Evolutionary conservation across 2,888 invertebrate genomes (phyloP).

Genomic region (Nymphalis c-album): DNA sequence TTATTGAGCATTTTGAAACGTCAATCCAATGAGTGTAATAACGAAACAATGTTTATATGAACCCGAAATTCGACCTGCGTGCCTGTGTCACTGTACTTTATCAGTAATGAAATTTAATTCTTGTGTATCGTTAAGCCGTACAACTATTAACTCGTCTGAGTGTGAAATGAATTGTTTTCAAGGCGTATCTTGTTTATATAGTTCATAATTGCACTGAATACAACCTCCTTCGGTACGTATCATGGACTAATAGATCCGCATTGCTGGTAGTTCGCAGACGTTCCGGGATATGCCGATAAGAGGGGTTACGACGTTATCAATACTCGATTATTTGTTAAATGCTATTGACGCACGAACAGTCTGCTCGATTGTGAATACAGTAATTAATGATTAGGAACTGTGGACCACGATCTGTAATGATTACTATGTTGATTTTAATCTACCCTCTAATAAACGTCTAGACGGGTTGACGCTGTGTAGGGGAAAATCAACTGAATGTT

Average conservation of each 20-base stretch:
- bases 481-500: neutral
- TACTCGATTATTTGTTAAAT: conserved; percentile 68
- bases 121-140: conserved; percentile 26
- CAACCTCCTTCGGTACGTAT: conserved; percentile 45
- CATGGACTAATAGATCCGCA: conserved; percentile 64
- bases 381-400: conserved; percentile 26
- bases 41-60: conserved; percentile 36
- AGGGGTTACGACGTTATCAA: conserved; percentile 75
- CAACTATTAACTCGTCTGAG: conserved; percentile 52
- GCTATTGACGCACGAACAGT: conserved; percentile 77
- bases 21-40: conserved; percentile 36
- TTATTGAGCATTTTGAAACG: conserved; percentile 64
- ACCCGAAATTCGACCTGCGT: conserved; percentile 41
- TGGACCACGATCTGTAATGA: conserved; percentile 20
- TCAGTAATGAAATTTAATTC: conserved; percentile 49
- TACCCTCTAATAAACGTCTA: conserved; percentile 20
- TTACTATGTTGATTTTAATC: conserved; percentile 19
- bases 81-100: conserved; percentile 42
- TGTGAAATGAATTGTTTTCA: conserved; percentile 58
- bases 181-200: conserved; percentile 63
- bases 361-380: conserved; percentile 55
- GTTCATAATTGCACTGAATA: conserved; percentile 57
- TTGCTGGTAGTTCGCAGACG: conserved; percentile 68
- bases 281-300: conserved; percentile 77
- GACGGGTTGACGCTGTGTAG: conserved; percentile 12